Conservation (phyloP, 2,888 invertebrate genomes). For the Apamea epomidion region DNA sequence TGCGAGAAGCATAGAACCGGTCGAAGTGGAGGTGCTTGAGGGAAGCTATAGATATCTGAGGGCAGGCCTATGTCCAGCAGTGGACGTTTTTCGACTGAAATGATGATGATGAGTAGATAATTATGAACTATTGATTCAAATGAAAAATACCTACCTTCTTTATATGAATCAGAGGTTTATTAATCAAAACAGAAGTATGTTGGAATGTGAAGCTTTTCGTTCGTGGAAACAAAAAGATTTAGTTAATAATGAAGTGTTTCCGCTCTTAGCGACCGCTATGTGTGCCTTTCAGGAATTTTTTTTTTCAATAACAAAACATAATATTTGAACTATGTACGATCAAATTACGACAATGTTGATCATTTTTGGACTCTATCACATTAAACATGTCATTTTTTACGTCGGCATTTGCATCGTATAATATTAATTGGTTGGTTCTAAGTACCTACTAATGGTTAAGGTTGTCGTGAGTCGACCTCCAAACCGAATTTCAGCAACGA, state of each 20-base stretch:
- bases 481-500: neutral
- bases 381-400: neutral
- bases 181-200: slow-evolving; percentile 5
- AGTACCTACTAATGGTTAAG: neutral
- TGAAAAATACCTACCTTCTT: neutral
- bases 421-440: no score
- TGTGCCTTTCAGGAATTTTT: neutral
- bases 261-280: neutral
- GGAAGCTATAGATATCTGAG: no score
- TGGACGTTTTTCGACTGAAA: no score
- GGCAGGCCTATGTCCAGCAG: no score
- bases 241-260: slow-evolving; percentile 9
- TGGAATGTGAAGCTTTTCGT: neutral
- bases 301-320: neutral
- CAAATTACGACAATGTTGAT: neutral
- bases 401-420: neutral
- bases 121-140: neutral
- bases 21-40: no score
- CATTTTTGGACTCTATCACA: neutral
- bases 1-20: no score
- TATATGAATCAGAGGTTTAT: neutral
- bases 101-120: neutral
- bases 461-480: neutral
- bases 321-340: neutral
- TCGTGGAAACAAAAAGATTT: neutral